Conservation (phyloP, 2,797 vertebrate genomes). For the Hemibagrus guttatus region DNA sequence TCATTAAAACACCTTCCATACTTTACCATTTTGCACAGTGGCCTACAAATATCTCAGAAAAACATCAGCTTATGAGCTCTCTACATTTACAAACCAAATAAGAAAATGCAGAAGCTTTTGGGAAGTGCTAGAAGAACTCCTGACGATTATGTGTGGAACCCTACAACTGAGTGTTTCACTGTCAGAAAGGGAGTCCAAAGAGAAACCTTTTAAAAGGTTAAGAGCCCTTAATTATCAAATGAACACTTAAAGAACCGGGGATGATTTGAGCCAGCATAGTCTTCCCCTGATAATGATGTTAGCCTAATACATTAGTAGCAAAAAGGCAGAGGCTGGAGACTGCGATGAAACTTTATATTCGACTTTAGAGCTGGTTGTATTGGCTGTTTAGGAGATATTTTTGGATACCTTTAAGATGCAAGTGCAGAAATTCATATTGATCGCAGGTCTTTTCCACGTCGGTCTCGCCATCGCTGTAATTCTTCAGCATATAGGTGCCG, state of each 20-base stretch:
- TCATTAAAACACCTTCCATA: not conserved
- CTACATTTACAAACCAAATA: not conserved
- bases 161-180: constrained; percentile 5
- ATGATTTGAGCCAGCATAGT: not conserved
- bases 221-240: constrained; percentile 24
- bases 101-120: not conserved
- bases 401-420: constrained; percentile 15
- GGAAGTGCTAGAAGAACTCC: not conserved
- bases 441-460: not conserved
- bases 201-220: not conserved
- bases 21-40: not conserved
- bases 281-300: constrained; percentile 18
- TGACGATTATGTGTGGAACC: not conserved
- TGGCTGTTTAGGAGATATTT: constrained; percentile 15
- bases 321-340: constrained; percentile 14
- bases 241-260: constrained; percentile 23
- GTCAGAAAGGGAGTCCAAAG: constrained; percentile 16
- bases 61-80: not conserved
- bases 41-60: not conserved
- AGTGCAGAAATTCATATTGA: constrained; percentile 25
- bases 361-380: not conserved
- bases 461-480: not conserved
- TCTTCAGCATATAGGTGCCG: not conserved
- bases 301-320: constrained; percentile 28
- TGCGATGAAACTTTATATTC: constrained; percentile 30